phyloP scores from a whole-genome alignment of 2,888 invertebrate species.

The Drosophila emarginata region DNA sequence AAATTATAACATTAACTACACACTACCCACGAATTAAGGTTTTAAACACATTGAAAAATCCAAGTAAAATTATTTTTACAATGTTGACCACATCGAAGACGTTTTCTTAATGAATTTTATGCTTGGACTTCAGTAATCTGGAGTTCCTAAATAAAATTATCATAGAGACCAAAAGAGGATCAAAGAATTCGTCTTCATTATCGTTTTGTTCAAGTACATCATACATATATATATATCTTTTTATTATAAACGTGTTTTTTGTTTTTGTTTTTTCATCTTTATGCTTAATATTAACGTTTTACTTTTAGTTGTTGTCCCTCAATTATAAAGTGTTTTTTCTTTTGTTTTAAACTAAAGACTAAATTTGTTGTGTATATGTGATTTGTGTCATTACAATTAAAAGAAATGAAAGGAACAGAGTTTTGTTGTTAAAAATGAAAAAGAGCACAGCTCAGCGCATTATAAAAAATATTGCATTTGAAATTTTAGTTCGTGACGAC shows the following conservation, averaged over 20 bases:
- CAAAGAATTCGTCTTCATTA: conserved; percentile 9
- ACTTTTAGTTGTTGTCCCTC: conserved; percentile 40
- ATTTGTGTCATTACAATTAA: conserved; percentile 31
- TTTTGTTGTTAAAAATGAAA: conserved; percentile 20
- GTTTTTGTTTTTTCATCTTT: conserved; percentile 35
- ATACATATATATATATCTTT: conserved; percentile 33
- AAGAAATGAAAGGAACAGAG: conserved; percentile 40
- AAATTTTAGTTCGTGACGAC: conserved; percentile 45
- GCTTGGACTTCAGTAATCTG: too few relatives aligned
- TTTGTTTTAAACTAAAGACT: conserved; percentile 48
- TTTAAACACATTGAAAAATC: too few relatives aligned
- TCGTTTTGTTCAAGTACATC: conserved; percentile 27
- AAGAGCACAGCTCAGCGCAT: conserved; percentile 30
- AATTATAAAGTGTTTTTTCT: conserved; percentile 37
- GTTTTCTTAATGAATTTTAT: too few relatives aligned
- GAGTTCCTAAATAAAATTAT: too few relatives aligned
- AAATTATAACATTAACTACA: too few relatives aligned
- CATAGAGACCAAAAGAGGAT: not conserved
- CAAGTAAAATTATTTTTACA: too few relatives aligned
- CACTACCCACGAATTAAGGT: too few relatives aligned
- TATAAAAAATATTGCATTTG: conserved; percentile 22
- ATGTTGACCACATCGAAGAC: too few relatives aligned
- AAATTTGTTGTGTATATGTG: conserved; percentile 27
- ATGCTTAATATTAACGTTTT: conserved; percentile 38
- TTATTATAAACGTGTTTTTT: conserved; percentile 35